These are phyloP conservation scores for Drosophila cardini DNA, from an alignment of 1,140 invertebrate species.

Conservation along the genomic window DNA sequence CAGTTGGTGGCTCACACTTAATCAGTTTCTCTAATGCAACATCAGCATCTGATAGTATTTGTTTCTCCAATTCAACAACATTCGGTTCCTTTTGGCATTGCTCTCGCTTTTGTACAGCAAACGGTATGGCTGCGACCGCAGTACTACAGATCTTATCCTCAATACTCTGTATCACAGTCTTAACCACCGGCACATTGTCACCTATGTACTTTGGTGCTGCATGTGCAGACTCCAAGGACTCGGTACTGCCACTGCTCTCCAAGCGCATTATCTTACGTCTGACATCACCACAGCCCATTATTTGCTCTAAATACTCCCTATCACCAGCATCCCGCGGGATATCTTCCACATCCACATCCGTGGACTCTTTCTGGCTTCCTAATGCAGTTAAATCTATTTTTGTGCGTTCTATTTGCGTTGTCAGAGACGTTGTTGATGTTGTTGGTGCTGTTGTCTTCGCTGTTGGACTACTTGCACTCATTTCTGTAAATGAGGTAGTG, in stretches of 20 bases:
- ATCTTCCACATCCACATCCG: constrained; percentile 43
- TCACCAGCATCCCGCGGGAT: constrained; percentile 54
- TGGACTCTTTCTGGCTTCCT: constrained; percentile 7
- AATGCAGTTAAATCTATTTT: constrained; percentile 56
- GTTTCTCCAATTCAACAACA: constrained; percentile 66
- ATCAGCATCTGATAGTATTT: constrained; percentile 69
- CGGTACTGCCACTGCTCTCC: constrained; percentile 69
- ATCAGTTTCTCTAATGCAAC: constrained; percentile 58
- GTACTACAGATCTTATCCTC: constrained; percentile 69
- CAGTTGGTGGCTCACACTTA: constrained; percentile 56
- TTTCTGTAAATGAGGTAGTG: constrained; percentile 85
- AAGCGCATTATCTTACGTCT: constrained; percentile 74
- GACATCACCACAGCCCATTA: constrained; percentile 76
- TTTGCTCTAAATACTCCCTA: constrained; percentile 76
- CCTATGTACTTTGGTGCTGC: constrained; percentile 60
- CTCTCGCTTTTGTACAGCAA: constrained; percentile 61
- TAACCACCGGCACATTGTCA: constrained; percentile 70
- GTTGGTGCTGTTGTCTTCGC: constrained; percentile 58
- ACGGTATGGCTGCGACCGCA: constrained; percentile 67
- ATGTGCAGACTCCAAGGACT: constrained; percentile 50
- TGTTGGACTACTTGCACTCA: constrained; percentile 83
- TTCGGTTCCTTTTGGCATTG: constrained; percentile 46
- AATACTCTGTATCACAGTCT: constrained; percentile 74
- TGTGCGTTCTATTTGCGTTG: constrained; percentile 63
- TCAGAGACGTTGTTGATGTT: constrained; percentile 57